Evolutionary conservation across 2,888 invertebrate species (phyloP).

Genomic region (Hetaerina titia): DNA sequence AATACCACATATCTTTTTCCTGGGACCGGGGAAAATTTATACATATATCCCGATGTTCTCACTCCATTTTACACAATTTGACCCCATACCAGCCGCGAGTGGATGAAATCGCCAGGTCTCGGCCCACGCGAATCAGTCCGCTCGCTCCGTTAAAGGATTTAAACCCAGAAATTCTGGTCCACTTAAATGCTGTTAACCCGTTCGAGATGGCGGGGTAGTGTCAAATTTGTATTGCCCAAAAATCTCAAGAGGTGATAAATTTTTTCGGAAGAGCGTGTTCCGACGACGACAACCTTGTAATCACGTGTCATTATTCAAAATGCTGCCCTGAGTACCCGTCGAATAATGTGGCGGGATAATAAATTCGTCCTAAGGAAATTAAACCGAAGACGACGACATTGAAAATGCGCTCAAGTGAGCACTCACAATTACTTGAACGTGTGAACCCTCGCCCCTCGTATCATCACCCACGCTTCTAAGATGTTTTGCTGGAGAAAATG

Average conservation of each 20-base stretch:
- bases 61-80: too few species aligned
- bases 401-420: background rate
- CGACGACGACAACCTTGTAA: conserved; percentile 47
- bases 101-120: background rate
- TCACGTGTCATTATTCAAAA: conserved; percentile 53
- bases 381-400: background rate
- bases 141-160: background rate
- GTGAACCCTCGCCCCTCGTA: background rate
- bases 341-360: background rate
- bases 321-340: background rate
- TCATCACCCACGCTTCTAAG: background rate
- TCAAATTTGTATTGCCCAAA: conserved; percentile 13
- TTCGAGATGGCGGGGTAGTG: background rate
- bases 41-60: too few species aligned
- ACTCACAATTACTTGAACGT: background rate
- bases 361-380: conserved; percentile 5
- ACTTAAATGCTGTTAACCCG: conserved; percentile 1
- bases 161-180: conserved; percentile 46
- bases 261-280: background rate
- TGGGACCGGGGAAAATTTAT: too few species aligned
- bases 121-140: background rate
- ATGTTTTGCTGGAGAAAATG: background rate
- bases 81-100: background rate
- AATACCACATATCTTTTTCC: background rate
- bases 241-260: conserved; percentile 39